A percentile compares a stretch with the other conserved stretches of the same genome.
phyloP scores from a whole-genome alignment of 2,888 invertebrate genomes.

The Tridacna gigas region DNA sequence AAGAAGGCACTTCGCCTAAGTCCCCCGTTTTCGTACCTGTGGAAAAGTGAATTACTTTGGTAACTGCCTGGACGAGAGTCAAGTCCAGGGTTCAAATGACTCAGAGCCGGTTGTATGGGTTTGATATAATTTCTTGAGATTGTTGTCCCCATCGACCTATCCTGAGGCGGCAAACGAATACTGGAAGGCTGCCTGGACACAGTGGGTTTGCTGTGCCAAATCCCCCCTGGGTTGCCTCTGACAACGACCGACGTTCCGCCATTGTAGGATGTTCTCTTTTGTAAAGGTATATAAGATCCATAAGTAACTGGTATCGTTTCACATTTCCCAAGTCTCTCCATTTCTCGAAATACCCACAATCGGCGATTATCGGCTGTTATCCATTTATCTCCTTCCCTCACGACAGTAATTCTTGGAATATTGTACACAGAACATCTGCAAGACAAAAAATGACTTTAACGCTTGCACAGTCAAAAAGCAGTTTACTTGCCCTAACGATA shows the following conservation, averaged over 20 bases:
- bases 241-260: background rate
- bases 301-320: background rate
- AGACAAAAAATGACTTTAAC: background rate
- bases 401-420: constrained; percentile 17
- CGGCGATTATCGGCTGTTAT: constrained; percentile 22
- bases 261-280: background rate
- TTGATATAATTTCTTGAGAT: background rate
- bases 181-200: background rate
- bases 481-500: too few species aligned
- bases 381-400: constrained; percentile 1
- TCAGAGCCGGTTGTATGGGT: background rate
- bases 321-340: constrained; percentile 22
- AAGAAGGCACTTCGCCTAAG: too few species aligned
- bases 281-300: background rate
- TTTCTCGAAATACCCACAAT: constrained; percentile 16
- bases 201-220: background rate
- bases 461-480: too few species aligned
- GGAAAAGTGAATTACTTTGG: background rate
- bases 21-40: too few species aligned
- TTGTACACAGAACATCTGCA: constrained; percentile 1
- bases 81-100: background rate
- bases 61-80: background rate
- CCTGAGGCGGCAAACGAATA: background rate
- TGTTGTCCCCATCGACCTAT: background rate
- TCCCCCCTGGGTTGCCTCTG: background rate